A percentile compares a stretch with the other conserved stretches of the same genome.
phyloP scores from a whole-genome alignment of 2,888 invertebrate genomes.

The Limnephilus lunatus region DNA sequence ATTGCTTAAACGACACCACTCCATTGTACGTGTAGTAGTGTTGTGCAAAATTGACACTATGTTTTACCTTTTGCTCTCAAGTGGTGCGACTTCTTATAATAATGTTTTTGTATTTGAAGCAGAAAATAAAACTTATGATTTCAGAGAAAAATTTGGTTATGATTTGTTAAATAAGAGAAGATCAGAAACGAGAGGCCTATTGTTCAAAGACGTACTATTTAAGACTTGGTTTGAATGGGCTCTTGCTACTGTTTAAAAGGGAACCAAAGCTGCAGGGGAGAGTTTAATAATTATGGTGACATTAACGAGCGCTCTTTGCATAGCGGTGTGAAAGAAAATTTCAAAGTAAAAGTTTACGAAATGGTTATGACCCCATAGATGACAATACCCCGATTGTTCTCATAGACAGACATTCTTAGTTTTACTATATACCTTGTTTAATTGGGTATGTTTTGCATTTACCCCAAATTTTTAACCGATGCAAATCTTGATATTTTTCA shows the following conservation, averaged over 20 bases:
- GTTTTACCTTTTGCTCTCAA: too few species aligned
- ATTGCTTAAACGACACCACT: too few species aligned
- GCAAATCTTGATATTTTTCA: too few species aligned
- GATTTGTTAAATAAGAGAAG: too few species aligned
- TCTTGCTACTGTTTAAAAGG: not conserved
- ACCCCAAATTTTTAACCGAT: not conserved
- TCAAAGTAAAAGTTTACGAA: constrained; percentile 41
- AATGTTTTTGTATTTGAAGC: too few species aligned
- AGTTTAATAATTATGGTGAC: constrained; percentile 59
- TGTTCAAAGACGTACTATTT: too few species aligned
- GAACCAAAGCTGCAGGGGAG: constrained; percentile 45
- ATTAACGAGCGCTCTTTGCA: constrained; percentile 59
- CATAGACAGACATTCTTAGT: not conserved
- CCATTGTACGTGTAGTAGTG: too few species aligned
- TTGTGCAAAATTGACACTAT: too few species aligned
- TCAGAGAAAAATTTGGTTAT: too few species aligned
- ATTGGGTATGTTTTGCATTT: constrained; percentile 13
- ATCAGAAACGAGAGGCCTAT: too few species aligned
- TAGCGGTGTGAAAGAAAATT: constrained; percentile 59
- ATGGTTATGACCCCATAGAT: constrained; percentile 33
- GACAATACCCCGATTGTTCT: constrained; percentile 17
- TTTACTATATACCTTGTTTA: not conserved
- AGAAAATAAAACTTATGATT: too few species aligned
- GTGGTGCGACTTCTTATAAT: too few species aligned
- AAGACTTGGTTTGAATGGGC: not conserved